phyloP scores from a whole-genome alignment of 1,140 invertebrate genomes.

The Meloidogyne floridensis region DNA sequence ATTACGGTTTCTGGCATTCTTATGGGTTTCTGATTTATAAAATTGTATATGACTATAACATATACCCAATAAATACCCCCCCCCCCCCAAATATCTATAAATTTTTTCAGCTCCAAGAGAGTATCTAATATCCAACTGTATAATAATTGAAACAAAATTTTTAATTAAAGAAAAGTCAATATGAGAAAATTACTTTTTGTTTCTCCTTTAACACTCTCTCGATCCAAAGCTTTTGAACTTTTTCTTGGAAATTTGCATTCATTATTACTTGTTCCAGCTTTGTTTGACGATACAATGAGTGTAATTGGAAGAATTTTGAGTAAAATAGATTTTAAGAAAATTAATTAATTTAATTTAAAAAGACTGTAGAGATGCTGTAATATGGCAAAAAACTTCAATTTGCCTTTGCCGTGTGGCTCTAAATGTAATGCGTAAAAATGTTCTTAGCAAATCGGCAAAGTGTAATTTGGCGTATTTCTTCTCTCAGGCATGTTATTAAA shows the following conservation, averaged over 20 bases:
- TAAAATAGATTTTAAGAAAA: not conserved
- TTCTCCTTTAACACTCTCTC: conserved; percentile 26
- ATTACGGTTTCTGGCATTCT: too few species aligned
- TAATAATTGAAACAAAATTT: not conserved
- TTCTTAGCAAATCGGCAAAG: conserved; percentile 8
- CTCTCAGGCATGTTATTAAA: conserved; percentile 13
- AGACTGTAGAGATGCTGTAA: conserved; percentile 21
- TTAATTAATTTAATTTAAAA: not conserved
- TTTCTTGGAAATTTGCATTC: conserved; percentile 32
- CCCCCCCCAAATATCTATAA: too few species aligned
- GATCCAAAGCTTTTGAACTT: conserved; percentile 27
- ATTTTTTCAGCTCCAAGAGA: too few species aligned
- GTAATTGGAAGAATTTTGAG: conserved; percentile 29
- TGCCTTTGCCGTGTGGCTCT: conserved; percentile 18
- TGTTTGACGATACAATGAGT: conserved; percentile 29
- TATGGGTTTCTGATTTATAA: too few species aligned
- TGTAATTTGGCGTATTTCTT: conserved; percentile 26
- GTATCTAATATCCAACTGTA: too few species aligned
- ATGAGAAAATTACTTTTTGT: conserved; percentile 29
- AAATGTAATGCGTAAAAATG: conserved; percentile 19
- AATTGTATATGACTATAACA: too few species aligned
- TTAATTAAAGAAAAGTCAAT: conserved; percentile 21
- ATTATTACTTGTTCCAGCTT: conserved; percentile 4
- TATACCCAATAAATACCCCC: too few species aligned
- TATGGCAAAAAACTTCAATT: conserved; percentile 31